Base-by-base conservation (phyloP, 2,113 vertebrate species). In the Pampusana beccarii region DNA sequence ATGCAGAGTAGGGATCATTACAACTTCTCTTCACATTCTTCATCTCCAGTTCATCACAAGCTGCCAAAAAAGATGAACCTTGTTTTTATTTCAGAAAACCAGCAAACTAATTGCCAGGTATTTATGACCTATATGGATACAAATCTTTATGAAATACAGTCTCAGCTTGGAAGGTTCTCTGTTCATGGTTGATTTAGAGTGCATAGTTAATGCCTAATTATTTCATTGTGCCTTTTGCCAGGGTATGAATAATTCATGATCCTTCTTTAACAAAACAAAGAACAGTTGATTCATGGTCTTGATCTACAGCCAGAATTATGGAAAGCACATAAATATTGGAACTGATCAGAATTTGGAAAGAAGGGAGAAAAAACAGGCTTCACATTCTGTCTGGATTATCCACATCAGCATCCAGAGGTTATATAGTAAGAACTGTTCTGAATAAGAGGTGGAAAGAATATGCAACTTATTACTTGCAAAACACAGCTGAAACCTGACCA, bases 181-280 rank as follows among this genome's bases (percentile, higher is more conserved):
- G 46, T 74, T 96, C 73, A 73, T 70, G 50, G 57, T 77, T 91
- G 93, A 94, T 89, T 92, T 91, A 94, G 72, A 60, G 56, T 70
- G 79, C 60, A 50, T 57, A 74, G 80, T 90, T 95, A 86, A 90
- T 58, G 57, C 21, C 87, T 81, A 91, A 92, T 96, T 95, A 94
- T 95, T 88, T 96, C 48, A 51, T 86, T 78, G 57, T 90, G 74
- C 31, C 48, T 95, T 94, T 97, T 94, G 74, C 89, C 91, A 97
- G 42, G 1, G 6, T 74, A 86, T 96, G 78, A 96, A 96, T 97
- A 97, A 96, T 96, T 97, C 72, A 96, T 95, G 77, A 77, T 36
- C 29, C 20, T 88, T 90, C 60, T 71, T 88, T 80, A 92, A 85
- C 77, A 89, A 95, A 96, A 92, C 72, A 82, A 93, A 96, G 85